A percentile compares a stretch with the other conserved stretches of the same genome.
These are phyloP conservation scores for Tortrix viridana DNA, from an alignment of 2,888 invertebrate species.

Conservation along the genomic window DNA sequence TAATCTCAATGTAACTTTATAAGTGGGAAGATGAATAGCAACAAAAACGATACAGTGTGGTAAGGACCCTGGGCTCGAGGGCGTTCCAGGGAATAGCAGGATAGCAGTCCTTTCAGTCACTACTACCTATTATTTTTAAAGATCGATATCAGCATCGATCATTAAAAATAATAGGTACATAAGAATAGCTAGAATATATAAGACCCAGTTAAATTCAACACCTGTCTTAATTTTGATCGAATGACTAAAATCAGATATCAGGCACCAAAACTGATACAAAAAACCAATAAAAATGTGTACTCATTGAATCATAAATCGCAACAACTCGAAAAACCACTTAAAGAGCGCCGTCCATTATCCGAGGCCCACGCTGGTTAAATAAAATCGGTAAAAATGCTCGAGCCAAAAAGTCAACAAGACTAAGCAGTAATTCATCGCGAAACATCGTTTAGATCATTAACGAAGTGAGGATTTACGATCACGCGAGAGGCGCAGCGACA, in stretches of 20 bases:
- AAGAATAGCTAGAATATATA: too few species aligned
- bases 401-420: conserved; percentile 73
- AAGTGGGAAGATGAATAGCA: neutral
- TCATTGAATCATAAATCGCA: conserved; percentile 74
- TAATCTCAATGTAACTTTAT: too few species aligned
- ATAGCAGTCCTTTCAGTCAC: neutral
- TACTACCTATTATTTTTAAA: too few species aligned
- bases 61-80: neutral
- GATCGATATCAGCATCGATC: neutral
- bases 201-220: too few species aligned
- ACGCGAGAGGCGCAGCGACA: conserved; percentile 58
- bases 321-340: conserved; percentile 76
- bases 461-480: conserved; percentile 79
- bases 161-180: neutral
- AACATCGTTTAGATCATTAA: conserved; percentile 75
- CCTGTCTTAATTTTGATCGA: neutral
- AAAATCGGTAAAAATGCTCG: conserved; percentile 70
- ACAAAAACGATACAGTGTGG: neutral
- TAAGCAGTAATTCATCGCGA: conserved; percentile 75
- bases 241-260: conserved; percentile 3
- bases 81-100: neutral
- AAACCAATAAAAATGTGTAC: conserved; percentile 61
- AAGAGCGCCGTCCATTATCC: conserved; percentile 70
- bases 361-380: conserved; percentile 64
- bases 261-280: conserved; percentile 51